phyloP scores from a whole-genome alignment of 2,888 invertebrate species.

The Hyles lineata region DNA sequence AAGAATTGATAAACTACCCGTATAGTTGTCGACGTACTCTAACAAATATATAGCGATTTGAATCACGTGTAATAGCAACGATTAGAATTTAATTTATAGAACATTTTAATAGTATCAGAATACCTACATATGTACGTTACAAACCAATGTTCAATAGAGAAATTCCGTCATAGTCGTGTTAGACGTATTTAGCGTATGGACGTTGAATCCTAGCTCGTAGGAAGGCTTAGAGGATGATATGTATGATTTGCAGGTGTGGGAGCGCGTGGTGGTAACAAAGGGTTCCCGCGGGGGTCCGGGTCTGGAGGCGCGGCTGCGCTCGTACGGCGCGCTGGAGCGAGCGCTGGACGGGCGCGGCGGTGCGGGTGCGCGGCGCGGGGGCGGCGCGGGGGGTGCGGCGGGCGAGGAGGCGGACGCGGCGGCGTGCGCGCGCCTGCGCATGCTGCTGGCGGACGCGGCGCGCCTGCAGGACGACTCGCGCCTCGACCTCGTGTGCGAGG shows the following conservation, averaged over 20 bases:
- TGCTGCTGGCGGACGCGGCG: slow-evolving; percentile 85
- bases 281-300: slow-evolving; percentile 73
- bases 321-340: slow-evolving; percentile 86
- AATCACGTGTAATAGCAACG: too few species aligned
- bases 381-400: slow-evolving; percentile 84
- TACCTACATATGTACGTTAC: too few species aligned
- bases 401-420: slow-evolving; percentile 86
- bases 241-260: slow-evolving; percentile 86
- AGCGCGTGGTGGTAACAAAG: slow-evolving; percentile 73
- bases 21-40: too few species aligned
- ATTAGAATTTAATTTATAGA: too few species aligned
- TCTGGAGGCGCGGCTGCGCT: slow-evolving; percentile 87
- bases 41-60: too few species aligned
- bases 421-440: slow-evolving; percentile 84
- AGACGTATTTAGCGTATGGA: too few species aligned
- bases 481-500: slow-evolving; percentile 70
- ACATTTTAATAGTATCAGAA: too few species aligned
- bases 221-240: background rate
- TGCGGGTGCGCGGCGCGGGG: slow-evolving; percentile 78
- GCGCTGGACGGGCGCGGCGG: slow-evolving; percentile 87
- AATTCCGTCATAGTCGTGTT: too few species aligned
- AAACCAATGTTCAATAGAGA: too few species aligned
- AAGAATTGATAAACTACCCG: too few species aligned
- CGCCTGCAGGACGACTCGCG: slow-evolving; percentile 86
- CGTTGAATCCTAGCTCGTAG: too few species aligned